Percentiles rank a stretch among this genome's conserved stretches.
These are phyloP conservation scores for Sinhomidia bicolor DNA, from an alignment of 2,888 invertebrate genomes.

Conservation along the genomic window DNA sequence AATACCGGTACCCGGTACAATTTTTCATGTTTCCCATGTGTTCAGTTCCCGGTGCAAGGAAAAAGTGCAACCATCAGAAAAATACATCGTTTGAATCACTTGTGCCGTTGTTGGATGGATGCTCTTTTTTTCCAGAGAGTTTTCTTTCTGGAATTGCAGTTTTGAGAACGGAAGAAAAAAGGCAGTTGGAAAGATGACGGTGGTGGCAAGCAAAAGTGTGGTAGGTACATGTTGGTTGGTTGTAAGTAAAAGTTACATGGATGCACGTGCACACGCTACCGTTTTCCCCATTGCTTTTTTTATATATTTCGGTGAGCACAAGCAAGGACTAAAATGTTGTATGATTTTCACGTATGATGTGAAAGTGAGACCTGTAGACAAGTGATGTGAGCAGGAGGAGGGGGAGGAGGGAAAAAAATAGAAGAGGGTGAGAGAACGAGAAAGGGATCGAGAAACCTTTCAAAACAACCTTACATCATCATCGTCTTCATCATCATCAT, in stretches of 20 bases:
- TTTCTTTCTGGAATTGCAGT: constrained; percentile 13
- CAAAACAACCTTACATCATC: constrained; percentile 40
- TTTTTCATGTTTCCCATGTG: constrained; percentile 31
- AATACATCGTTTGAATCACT: too few species aligned
- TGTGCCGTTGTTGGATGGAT: neutral
- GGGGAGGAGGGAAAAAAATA: neutral
- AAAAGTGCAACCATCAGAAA: constrained; percentile 36
- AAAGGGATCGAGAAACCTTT: constrained; percentile 40
- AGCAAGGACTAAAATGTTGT: neutral
- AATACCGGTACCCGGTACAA: constrained; percentile 19
- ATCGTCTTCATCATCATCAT: neutral
- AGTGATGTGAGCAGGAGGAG: neutral
- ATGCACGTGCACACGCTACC: neutral
- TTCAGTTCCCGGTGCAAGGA: constrained; percentile 21
- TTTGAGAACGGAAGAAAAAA: neutral
- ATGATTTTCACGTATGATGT: constrained; percentile 61
- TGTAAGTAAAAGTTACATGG: constrained; percentile 1
- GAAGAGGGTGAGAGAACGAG: neutral
- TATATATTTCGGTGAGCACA: too few species aligned
- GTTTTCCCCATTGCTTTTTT: neutral
- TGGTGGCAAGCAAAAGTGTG: neutral
- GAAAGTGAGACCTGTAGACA: constrained; percentile 16
- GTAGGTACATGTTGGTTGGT: neutral
- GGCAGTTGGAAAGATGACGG: neutral
- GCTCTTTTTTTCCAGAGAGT: neutral